phyloP scores from a whole-genome alignment of 2,113 vertebrate genomes.

The Pedionomus torquatus region DNA sequence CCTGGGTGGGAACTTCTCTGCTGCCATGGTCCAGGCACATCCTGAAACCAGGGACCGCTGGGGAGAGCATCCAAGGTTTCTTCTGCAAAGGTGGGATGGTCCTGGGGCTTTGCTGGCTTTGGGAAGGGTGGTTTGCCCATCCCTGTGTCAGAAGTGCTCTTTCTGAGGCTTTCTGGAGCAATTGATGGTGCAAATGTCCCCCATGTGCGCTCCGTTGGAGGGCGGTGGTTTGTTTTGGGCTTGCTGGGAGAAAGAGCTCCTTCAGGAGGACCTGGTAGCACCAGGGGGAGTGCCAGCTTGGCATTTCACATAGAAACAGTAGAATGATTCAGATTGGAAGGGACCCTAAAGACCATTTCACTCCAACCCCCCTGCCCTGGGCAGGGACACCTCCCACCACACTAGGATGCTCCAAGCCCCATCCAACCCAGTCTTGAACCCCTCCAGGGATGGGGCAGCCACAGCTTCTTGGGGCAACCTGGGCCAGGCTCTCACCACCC shows the following conservation, averaged over 20 bases:
- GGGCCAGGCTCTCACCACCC: not conserved
- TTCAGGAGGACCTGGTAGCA: not conserved
- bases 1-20: not conserved
- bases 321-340: not conserved
- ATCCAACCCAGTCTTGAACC: not conserved
- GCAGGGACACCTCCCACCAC: not conserved
- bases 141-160: accelerated
- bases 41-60: not conserved
- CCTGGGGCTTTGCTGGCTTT: not conserved
- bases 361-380: not conserved
- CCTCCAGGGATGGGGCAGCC: not conserved
- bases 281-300: not conserved
- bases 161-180: not conserved
- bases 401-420: not conserved
- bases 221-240: not conserved
- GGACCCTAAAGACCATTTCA: not conserved
- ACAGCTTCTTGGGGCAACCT: not conserved
- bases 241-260: not conserved
- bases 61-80: not conserved
- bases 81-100: not conserved
- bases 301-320: not conserved
- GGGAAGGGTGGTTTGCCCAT: not conserved
- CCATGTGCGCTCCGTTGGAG: not conserved
- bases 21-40: not conserved
- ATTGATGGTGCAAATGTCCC: not conserved